These are phyloP conservation scores for Ryuthela nishihirai DNA, from an alignment of 2,888 invertebrate species.

Conservation along the genomic window DNA sequence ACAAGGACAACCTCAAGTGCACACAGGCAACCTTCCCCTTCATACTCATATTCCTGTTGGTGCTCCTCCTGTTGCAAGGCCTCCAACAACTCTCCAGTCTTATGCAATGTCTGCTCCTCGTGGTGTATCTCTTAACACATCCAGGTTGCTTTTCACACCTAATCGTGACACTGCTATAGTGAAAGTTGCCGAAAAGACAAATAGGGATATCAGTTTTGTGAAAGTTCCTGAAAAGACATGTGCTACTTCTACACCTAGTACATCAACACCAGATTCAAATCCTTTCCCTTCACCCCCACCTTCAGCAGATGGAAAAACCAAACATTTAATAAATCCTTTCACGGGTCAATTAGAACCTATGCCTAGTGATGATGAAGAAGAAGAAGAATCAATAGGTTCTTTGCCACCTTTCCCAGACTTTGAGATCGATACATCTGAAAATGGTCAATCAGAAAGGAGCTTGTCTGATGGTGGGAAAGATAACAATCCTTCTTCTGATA, in stretches of 20 bases:
- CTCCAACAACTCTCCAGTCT: conserved; percentile 18
- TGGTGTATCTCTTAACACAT: conserved; percentile 18
- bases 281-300: conserved; percentile 43
- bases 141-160: conserved; percentile 11
- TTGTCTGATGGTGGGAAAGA: conserved; percentile 39
- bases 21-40: conserved; percentile 36
- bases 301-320: conserved; percentile 48
- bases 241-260: conserved; percentile 29
- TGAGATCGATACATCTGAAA: conserved; percentile 32
- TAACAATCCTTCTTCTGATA: conserved; percentile 38
- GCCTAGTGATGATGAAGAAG: conserved; percentile 59
- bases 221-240: conserved; percentile 18
- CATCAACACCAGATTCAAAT: conserved; percentile 33
- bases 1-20: conserved; percentile 39
- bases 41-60: conserved; percentile 34
- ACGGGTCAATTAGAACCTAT: conserved; percentile 79
- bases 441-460: conserved; percentile 39
- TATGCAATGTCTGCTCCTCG: conserved; percentile 35
- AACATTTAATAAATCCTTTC: conserved; percentile 83
- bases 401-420: conserved; percentile 38
- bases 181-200: conserved; percentile 14
- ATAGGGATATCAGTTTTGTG: conserved; percentile 14
- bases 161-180: conserved; percentile 10
- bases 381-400: conserved; percentile 36
- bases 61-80: conserved; percentile 28